A percentile compares a stretch with the other conserved stretches of the same genome.
Evolutionary conservation across 2,888 invertebrate species (phyloP).

Genomic region (Philereme vetulata): DNA sequence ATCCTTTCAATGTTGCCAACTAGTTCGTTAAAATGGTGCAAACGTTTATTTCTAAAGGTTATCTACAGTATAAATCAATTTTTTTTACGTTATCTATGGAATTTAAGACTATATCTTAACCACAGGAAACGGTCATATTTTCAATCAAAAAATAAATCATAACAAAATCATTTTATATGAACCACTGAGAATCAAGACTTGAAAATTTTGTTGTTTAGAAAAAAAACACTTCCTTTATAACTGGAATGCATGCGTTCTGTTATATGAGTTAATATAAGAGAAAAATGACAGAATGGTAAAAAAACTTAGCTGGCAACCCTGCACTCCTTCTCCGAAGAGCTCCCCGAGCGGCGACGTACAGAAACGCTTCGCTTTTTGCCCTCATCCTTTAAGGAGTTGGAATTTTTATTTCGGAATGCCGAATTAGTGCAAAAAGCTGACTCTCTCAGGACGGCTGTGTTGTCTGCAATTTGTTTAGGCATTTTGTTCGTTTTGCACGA

Average conservation of each 20-base stretch:
- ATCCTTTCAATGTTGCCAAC: constrained; percentile 23
- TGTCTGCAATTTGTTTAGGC: constrained; percentile 79
- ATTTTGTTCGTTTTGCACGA: constrained; percentile 77
- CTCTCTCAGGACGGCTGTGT: constrained; percentile 61
- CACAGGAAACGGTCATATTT: too few species aligned
- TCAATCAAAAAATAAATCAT: too few species aligned
- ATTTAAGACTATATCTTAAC: too few species aligned
- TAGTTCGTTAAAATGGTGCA: neutral
- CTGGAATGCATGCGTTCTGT: too few species aligned
- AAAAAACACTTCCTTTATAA: too few species aligned
- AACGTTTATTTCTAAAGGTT: neutral
- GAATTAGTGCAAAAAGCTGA: constrained; percentile 82
- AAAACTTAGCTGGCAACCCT: constrained; percentile 15
- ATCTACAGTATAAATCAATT: too few species aligned
- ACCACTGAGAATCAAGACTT: too few species aligned
- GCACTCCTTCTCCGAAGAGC: constrained; percentile 60
- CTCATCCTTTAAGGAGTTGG: constrained; percentile 71
- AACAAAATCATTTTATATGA: too few species aligned
- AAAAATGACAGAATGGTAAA: neutral
- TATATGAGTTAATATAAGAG: too few species aligned
- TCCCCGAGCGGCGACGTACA: constrained; percentile 40
- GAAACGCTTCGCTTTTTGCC: constrained; percentile 51
- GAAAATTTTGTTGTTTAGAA: too few species aligned
- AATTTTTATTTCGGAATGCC: constrained; percentile 84
- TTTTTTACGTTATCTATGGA: too few species aligned